Evolutionary conservation across 1,140 invertebrate species (phyloP).

Genomic region (Polypedilum vanderplanki): DNA sequence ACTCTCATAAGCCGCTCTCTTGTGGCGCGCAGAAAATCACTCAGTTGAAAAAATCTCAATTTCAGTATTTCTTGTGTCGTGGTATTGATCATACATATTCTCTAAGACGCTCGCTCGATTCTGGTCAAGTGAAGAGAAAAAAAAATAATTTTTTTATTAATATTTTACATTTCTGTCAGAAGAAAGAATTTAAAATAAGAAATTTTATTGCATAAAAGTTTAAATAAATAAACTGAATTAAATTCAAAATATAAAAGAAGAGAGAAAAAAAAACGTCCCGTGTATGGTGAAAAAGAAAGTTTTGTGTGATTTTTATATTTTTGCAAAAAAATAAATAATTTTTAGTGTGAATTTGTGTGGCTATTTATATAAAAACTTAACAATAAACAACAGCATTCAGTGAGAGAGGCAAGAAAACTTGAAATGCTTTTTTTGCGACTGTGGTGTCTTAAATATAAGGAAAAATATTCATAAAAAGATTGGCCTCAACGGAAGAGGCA

Average conservation of each 20-base stretch:
- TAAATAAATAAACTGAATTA: no score
- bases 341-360: slow-evolving; percentile 3
- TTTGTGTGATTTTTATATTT: not conserved
- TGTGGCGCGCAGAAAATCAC: slow-evolving; percentile 2
- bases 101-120: not conserved
- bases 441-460: not conserved
- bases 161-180: not conserved
- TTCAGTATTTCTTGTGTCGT: slow-evolving; percentile 25
- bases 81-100: slow-evolving; percentile 2
- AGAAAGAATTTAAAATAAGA: not conserved
- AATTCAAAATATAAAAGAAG: no score
- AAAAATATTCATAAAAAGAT: slow-evolving; percentile 4
- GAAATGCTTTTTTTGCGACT: slow-evolving; percentile 23
- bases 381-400: not conserved
- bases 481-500: not conserved
- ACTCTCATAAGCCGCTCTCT: not conserved
- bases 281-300: not conserved
- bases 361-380: slow-evolving; percentile 1
- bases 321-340: not conserved
- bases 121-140: not conserved
- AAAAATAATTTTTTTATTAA: not conserved
- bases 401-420: not conserved
- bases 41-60: slow-evolving; percentile 10
- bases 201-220: not conserved
- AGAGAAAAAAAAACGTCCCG: not conserved